These are phyloP conservation scores for Linepithema humile DNA, from an alignment of 1,140 invertebrate genomes.

Conservation along the genomic window DNA sequence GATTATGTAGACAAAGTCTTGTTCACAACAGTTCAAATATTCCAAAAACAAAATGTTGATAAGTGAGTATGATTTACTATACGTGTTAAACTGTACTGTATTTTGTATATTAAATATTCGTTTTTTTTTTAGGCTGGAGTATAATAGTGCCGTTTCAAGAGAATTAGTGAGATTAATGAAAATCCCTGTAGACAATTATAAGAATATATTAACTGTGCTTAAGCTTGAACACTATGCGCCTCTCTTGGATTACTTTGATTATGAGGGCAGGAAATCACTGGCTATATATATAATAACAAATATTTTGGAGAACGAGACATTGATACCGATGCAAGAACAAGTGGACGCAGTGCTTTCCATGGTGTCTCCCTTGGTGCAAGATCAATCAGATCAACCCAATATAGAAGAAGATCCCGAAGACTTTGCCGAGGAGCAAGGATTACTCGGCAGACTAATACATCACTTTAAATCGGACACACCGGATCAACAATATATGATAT, in stretches of 20 bases:
- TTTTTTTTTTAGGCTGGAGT: constrained; percentile 87
- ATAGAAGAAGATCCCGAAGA: constrained; percentile 94
- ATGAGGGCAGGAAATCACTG: constrained; percentile 93
- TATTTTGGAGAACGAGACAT: constrained; percentile 94
- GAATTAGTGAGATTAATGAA: constrained; percentile 97
- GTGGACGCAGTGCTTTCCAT: constrained; percentile 92
- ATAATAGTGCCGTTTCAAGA: constrained; percentile 93
- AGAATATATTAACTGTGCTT: constrained; percentile 95
- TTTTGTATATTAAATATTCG: constrained; percentile 31
- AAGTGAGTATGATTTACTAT: constrained; percentile 85
- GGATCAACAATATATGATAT: constrained; percentile 97
- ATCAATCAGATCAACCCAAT: constrained; percentile 91
- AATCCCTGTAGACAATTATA: constrained; percentile 97
- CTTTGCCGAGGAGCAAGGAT: constrained; percentile 97
- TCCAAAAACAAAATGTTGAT: constrained; percentile 91
- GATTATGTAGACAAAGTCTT: constrained; percentile 98
- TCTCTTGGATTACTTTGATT: constrained; percentile 95
- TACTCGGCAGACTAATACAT: constrained; percentile 95
- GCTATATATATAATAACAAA: constrained; percentile 95
- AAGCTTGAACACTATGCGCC: constrained; percentile 93
- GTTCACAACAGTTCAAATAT: constrained; percentile 94
- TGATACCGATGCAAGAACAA: constrained; percentile 94
- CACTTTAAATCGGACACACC: constrained; percentile 93
- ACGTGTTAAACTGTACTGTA: background rate
- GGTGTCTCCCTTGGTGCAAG: constrained; percentile 93